Evolutionary conservation across 2,113 vertebrate genomes (phyloP).

Genomic region (Cynopterus brachyotis): DNA sequence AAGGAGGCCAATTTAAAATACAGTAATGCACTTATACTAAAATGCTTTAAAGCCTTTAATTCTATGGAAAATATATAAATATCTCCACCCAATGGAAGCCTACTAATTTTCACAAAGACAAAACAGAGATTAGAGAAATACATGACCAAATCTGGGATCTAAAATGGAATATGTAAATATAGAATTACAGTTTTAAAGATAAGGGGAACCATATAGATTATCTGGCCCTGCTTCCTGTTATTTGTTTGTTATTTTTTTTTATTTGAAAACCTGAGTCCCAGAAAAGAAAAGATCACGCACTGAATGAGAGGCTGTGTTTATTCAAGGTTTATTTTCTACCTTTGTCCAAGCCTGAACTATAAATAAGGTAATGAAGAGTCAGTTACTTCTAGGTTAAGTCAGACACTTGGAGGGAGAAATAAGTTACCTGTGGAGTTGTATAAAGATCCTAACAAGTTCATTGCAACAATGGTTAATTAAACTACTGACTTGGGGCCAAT

Average conservation of each 20-base stretch:
- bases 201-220: not conserved
- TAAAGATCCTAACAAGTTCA: not conserved
- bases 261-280: not conserved
- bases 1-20: not conserved
- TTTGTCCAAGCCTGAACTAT: not conserved
- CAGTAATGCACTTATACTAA: not conserved
- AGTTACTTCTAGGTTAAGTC: not conserved
- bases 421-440: not conserved
- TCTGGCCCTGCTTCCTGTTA: not conserved
- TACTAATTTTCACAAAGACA: not conserved
- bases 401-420: not conserved
- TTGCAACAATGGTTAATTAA: not conserved
- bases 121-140: conserved; percentile 19
- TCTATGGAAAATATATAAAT: not conserved
- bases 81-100: not conserved
- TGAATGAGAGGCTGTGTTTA: not conserved
- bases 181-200: not conserved
- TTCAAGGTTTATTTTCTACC: not conserved
- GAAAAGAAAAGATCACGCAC: not conserved
- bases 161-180: not conserved
- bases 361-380: not conserved
- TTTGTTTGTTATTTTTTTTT: not conserved
- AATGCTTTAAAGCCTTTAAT: not conserved
- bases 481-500: not conserved
- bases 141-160: not conserved